These are phyloP conservation scores for Cyclopterus lumpus DNA, from an alignment of 2,797 vertebrate species.

Conservation along the genomic window DNA sequence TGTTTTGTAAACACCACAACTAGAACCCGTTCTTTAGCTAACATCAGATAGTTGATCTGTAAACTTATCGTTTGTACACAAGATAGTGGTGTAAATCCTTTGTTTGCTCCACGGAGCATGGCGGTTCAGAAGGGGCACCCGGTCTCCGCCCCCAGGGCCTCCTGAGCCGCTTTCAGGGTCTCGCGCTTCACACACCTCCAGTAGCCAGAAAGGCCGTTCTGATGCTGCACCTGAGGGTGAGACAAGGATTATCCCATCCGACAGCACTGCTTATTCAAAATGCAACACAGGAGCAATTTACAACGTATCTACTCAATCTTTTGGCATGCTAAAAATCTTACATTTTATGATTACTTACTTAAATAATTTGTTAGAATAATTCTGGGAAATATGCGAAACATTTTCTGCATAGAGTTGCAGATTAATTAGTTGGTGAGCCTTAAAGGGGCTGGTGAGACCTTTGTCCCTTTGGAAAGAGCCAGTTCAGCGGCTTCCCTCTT, in stretches of 20 bases:
- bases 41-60: slow-evolving; percentile 24
- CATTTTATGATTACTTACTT: too few species aligned
- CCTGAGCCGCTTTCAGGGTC: slow-evolving; percentile 92
- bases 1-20: slow-evolving; percentile 27
- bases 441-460: not conserved
- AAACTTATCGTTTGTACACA: slow-evolving; percentile 38
- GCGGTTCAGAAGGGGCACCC: slow-evolving; percentile 85
- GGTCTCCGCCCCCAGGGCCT: slow-evolving; percentile 84
- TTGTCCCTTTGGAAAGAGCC: not conserved
- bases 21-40: not conserved
- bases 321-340: not conserved
- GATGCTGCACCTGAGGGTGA: slow-evolving; percentile 87
- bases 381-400: not conserved
- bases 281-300: not conserved
- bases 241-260: not conserved
- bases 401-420: not conserved
- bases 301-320: not conserved
- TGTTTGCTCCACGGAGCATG: not conserved
- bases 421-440: not conserved
- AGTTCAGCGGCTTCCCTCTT: not conserved
- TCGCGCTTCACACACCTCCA: slow-evolving; percentile 98
- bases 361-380: not conserved
- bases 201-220: slow-evolving; percentile 89
- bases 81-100: slow-evolving; percentile 58
- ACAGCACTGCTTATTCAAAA: not conserved